Evolutionary conservation across 2,888 invertebrate genomes (phyloP), one percentile per base, ranked within the genome.

Genomic region (Catocala sponsa): DNA sequence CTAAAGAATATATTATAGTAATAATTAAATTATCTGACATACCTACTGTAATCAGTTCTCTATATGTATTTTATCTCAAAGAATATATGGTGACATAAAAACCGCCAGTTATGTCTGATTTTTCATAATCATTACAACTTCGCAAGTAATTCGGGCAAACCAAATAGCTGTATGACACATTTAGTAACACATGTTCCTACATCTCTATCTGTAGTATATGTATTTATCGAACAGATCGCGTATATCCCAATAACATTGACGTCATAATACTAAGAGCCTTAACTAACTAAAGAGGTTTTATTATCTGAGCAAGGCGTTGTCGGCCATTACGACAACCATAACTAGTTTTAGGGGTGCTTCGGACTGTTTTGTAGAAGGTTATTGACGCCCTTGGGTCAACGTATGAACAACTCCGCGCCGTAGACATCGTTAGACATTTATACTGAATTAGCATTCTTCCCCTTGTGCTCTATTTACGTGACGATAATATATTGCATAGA

Each of bases 261-360:
- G 65, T 59, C 62, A 56, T 56, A 62, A 65, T 65, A 63, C 43
- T 58, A 64, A 59, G 49, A 55, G 43, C 38, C 47, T 51, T 41
- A 55, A 63, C 60, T 64, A 74, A 72, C 67, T 64, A 74, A 73
- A 67, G 65, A 70, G 61, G 70, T 84, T 87, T 88, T 87, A 88
- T 81, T 84, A 81, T 83, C 81, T 76, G 59, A 72, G 79, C 79
- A 81, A 83, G 86, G 80, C 82, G 82, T 76, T 79, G 78, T 78
- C 78, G 60, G 74, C 72, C 79, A 74, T 87, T 83, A 82, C 78
- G 79, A 77, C 58, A 63, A 72, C 77, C 80, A 80, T 83, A 79
- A 82, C 76, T 73, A 69, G 73, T 76, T 80, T 66, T 63, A 75
- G 68, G 74, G 66, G 61, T 65, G 48, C 63, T 72, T 44, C 58